Percentiles rank a stretch among this genome's conserved stretches.
These are phyloP conservation scores for Tetramorium bicarinatum DNA, from an alignment of 2,888 invertebrate genomes.

Conservation along the genomic window DNA sequence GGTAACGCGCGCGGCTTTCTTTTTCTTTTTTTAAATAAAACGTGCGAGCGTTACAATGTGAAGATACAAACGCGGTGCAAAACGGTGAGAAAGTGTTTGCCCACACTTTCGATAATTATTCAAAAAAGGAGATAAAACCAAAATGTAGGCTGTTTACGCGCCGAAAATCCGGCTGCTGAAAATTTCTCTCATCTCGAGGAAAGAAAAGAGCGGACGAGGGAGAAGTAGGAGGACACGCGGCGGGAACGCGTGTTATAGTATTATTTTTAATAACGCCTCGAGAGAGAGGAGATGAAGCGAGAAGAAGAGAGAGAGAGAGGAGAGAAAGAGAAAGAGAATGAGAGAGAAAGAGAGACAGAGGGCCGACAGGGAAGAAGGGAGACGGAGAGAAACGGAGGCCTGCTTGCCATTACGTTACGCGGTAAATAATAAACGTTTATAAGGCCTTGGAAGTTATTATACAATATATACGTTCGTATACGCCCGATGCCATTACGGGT, in stretches of 20 bases:
- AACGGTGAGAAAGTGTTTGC: background rate
- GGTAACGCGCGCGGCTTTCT: background rate
- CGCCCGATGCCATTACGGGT: conserved; percentile 86
- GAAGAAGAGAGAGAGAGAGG: background rate
- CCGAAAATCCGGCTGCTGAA: conserved; percentile 66
- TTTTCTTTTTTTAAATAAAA: background rate
- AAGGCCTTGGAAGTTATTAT: conserved; percentile 86
- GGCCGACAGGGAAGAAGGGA: conserved; percentile 58
- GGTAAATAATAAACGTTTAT: conserved; percentile 86
- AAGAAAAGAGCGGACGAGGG: conserved; percentile 28
- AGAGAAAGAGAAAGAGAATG: conserved; percentile 8
- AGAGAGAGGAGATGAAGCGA: conserved; percentile 37
- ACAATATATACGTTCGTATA: conserved; percentile 85
- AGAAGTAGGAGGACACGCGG: conserved; percentile 39
- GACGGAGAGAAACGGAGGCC: conserved; percentile 79
- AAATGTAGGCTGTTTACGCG: conserved; percentile 47
- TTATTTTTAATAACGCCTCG: conserved; percentile 84
- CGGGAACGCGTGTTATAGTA: conserved; percentile 71
- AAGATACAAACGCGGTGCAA: background rate
- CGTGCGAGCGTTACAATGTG: background rate
- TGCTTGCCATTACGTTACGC: conserved; percentile 85
- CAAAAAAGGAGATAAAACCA: conserved; percentile 20
- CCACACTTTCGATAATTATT: conserved; percentile 38
- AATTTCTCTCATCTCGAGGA: conserved; percentile 62
- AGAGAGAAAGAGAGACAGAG: conserved; percentile 47